These are phyloP conservation scores for Acronicta psi DNA, from an alignment of 2,888 invertebrate species.

Conservation along the genomic window DNA sequence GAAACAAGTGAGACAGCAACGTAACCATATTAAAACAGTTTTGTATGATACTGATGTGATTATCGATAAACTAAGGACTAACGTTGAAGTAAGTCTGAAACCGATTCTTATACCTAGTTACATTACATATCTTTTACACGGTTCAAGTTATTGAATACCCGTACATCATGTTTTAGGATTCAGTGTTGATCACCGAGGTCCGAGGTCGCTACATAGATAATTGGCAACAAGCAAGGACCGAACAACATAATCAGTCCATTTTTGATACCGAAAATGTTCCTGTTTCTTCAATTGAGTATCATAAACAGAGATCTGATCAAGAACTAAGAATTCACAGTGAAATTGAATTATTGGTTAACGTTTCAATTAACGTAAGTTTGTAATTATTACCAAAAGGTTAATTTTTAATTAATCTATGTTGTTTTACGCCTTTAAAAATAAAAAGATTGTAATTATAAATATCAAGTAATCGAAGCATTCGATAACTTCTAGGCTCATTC, in stretches of 20 bases:
- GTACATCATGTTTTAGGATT: slow-evolving; percentile 36
- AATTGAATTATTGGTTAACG: slow-evolving; percentile 72
- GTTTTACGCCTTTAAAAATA: too few species aligned
- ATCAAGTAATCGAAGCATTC: too few species aligned
- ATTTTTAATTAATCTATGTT: too few species aligned
- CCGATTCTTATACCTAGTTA: too few species aligned
- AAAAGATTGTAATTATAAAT: too few species aligned
- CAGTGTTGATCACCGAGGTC: slow-evolving; percentile 30
- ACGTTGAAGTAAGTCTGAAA: slow-evolving; percentile 69
- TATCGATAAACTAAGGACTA: slow-evolving; percentile 66
- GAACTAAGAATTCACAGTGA: slow-evolving; percentile 78
- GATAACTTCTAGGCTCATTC: too few species aligned
- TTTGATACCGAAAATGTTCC: slow-evolving; percentile 60
- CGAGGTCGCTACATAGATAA: slow-evolving; percentile 68
- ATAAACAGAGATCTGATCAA: slow-evolving; percentile 68
- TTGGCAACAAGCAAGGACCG: slow-evolving; percentile 77
- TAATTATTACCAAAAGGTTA: too few species aligned
- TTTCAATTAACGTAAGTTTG: slow-evolving; percentile 70
- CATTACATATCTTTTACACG: too few species aligned
- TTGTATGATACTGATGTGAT: slow-evolving; percentile 70
- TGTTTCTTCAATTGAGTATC: slow-evolving; percentile 61
- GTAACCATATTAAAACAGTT: slow-evolving; percentile 72
- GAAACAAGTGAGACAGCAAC: slow-evolving; percentile 72
- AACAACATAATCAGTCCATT: slow-evolving; percentile 71
- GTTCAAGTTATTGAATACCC: too few species aligned